phyloP scores from a whole-genome alignment of 2,888 invertebrate species.

The Rotaria magnacalcarata region DNA sequence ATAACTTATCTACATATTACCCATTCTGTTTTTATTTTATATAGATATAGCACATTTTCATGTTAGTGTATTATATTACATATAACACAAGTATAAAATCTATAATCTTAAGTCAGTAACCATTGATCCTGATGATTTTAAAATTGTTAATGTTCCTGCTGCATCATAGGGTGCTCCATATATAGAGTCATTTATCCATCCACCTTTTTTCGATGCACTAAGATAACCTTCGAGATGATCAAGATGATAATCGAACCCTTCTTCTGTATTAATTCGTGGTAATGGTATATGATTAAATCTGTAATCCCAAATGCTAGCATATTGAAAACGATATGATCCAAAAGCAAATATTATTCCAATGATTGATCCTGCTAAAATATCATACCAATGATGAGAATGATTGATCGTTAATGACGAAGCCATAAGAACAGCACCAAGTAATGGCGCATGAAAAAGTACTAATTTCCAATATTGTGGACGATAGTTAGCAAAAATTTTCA shows the following conservation, averaged over 20 bases:
- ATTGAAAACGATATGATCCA: conserved; percentile 30
- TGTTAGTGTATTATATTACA: background rate
- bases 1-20: background rate
- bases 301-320: conserved; percentile 31
- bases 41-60: background rate
- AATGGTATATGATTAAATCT: conserved; percentile 37
- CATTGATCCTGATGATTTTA: background rate
- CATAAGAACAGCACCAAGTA: conserved; percentile 26
- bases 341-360: conserved; percentile 22
- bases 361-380: background rate
- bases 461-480: conserved; percentile 36
- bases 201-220: conserved; percentile 3
- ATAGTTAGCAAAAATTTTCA: conserved; percentile 39
- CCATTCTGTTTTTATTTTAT: background rate
- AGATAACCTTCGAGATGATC: background rate
- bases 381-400: conserved; percentile 37
- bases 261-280: background rate
- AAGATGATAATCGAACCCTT: background rate
- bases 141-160: background rate
- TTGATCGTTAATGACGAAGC: background rate
- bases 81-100: background rate
- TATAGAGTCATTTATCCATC: background rate
- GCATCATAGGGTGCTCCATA: conserved; percentile 26
- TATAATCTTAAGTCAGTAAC: background rate
- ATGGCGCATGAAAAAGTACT: background rate